Evolutionary conservation across 2,113 vertebrate genomes (phyloP).

Genomic region (Protobothrops flavoviridis): DNA sequence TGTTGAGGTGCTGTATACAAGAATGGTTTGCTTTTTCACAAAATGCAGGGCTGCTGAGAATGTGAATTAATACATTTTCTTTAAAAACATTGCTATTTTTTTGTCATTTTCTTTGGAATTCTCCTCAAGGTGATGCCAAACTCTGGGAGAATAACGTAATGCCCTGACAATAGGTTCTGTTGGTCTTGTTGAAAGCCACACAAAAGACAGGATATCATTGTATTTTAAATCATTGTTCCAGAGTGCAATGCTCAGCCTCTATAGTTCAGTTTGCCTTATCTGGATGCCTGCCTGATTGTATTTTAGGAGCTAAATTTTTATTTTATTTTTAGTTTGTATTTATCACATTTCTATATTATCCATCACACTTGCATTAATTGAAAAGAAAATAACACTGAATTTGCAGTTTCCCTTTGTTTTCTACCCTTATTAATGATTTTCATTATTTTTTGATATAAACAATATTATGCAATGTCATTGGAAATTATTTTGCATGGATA

Average conservation of each 20-base stretch:
- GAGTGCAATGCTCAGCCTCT: background rate
- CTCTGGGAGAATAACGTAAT: background rate
- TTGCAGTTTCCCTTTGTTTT: slow-evolving; percentile 13
- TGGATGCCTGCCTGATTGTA: slow-evolving; percentile 31
- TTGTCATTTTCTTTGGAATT: slow-evolving; percentile 19
- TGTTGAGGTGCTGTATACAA: background rate
- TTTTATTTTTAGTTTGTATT: no score
- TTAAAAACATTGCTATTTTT: slow-evolving; percentile 29
- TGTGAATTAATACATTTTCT: slow-evolving; percentile 30
- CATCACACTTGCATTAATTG: background rate
- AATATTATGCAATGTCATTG: slow-evolving; percentile 12
- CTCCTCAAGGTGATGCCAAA: slow-evolving; percentile 14
- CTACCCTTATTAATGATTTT: background rate
- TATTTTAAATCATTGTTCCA: slow-evolving; percentile 20
- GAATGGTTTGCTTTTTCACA: background rate
- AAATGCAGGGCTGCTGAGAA: background rate
- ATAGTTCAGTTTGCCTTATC: slow-evolving; percentile 30
- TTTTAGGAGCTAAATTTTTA: background rate
- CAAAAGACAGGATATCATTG: background rate
- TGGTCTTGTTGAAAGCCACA: slow-evolving; percentile 29
- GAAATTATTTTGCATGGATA: background rate
- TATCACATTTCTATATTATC: no score
- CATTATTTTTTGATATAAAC: slow-evolving; percentile 37
- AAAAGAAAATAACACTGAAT: slow-evolving; percentile 39
- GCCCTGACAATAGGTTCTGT: background rate